Base-by-base conservation (phyloP, 2,113 vertebrate genomes). In the Puntigrus tetrazona region DNA sequence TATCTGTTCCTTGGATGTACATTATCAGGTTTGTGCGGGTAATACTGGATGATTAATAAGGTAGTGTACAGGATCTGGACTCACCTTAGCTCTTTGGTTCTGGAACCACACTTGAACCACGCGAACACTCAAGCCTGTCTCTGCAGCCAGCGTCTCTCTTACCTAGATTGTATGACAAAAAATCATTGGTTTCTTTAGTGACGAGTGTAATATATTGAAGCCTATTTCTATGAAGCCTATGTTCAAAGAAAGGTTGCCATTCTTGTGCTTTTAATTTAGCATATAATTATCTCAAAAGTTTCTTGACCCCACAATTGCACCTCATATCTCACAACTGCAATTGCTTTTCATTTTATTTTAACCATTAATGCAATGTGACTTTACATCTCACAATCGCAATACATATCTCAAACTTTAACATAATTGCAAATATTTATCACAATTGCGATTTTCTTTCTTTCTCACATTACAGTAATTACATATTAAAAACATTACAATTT, bases 61-160 rank as follows among this genome's bases (percentile, higher is more conserved):
- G 20, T 36, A 73, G 67, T 80, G 36, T 10, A 8, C 59, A 14
- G 14, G 7, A 27, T 47, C 69, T 20, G 67, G n/a, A 81, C 95
- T 93, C 92, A 99, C 98, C 97, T 99, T 99, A 84, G 98, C 98
- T 96, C 98, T 97, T 94, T 99, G 98, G 94, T 99, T 99, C 93
- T 99, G 98, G 91, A 99, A 99, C 98, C 98, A 99, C 90, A 99
- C 98, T 93, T 99, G 98, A 90, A 99, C 98, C 88, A 99, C 98
- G 20, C 98, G 96, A n/a, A 99, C 98, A 0, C 97, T 99, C 87
- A 99, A 97, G 83, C 98, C 98, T 0, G 98, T 99, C 94, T 99
- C 98, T 2, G 98, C 98, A 6, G 98, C 98, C 91, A 99, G 90
- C 0, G 97, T 99, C 93, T 99, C 98, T 91, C 98, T 96, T 89